phyloP scores from a whole-genome alignment of 2,888 invertebrate genomes.

The Deilephila elpenor region DNA sequence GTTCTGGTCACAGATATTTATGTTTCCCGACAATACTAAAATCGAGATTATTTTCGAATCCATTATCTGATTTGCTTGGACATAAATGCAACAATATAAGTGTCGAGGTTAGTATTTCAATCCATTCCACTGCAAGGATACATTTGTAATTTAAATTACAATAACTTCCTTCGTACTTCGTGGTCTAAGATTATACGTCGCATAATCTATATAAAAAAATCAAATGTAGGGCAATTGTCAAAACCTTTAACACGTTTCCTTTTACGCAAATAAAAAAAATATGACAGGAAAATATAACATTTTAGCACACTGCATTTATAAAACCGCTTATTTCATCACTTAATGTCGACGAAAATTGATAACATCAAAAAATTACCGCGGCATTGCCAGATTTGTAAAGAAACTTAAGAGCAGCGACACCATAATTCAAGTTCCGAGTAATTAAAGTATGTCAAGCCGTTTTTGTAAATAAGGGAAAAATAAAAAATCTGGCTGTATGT shows the following conservation, averaged over 20 bases:
- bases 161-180: too few species aligned
- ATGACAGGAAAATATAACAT: too few species aligned
- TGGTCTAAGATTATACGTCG: too few species aligned
- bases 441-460: constrained; percentile 1
- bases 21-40: neutral
- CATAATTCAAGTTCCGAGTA: constrained; percentile 1
- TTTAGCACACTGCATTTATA: too few species aligned
- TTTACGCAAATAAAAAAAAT: too few species aligned
- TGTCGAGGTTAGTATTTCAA: too few species aligned
- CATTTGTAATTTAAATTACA: too few species aligned
- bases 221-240: too few species aligned
- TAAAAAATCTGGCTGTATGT: neutral
- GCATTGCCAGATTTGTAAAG: neutral
- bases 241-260: too few species aligned
- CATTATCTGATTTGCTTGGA: neutral
- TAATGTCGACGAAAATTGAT: neutral
- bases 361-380: neutral
- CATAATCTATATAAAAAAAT: too few species aligned
- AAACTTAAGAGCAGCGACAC: neutral
- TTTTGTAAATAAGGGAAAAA: constrained; percentile 6
- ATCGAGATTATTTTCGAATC: neutral
- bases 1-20: neutral
- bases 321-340: neutral
- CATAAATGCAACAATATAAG: neutral
- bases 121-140: too few species aligned